A percentile compares a stretch with the other conserved stretches of the same genome.
These are phyloP conservation scores for Xestia rhomboidea DNA, from an alignment of 2,888 invertebrate species.

Conservation along the genomic window DNA sequence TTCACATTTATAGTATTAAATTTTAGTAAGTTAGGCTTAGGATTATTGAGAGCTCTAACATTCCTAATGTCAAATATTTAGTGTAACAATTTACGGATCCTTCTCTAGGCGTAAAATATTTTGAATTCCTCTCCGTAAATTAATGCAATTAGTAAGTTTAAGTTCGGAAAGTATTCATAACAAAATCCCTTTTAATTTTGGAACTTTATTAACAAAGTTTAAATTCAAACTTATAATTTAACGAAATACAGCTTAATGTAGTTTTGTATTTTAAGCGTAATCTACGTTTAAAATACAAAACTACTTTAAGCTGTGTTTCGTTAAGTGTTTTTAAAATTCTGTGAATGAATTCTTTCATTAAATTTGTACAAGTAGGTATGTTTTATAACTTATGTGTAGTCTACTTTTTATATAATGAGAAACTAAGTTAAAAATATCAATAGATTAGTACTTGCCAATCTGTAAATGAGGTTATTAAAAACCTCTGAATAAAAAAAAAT, in stretches of 20 bases:
- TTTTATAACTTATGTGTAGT: background rate
- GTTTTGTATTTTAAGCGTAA: background rate
- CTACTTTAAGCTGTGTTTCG: no score
- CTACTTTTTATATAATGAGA: background rate
- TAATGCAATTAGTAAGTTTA: conserved; percentile 10
- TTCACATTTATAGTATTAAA: no score
- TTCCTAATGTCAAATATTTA: background rate
- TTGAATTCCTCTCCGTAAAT: background rate
- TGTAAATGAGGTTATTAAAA: background rate
- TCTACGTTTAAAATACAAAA: no score
- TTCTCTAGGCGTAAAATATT: background rate
- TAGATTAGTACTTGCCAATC: background rate
- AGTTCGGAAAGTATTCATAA: background rate
- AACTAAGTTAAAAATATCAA: background rate
- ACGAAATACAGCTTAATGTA: background rate
- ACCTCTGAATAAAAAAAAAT: background rate
- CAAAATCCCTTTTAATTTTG: background rate
- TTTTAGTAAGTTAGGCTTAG: no score
- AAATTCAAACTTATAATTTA: background rate
- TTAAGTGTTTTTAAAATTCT: background rate
- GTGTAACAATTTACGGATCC: background rate
- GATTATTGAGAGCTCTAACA: background rate
- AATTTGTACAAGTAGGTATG: background rate
- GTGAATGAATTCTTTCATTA: background rate
- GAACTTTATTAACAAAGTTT: background rate